phyloP scores from a whole-genome alignment of 2,113 vertebrate species.

The Oncorhynchus clarkii region DNA sequence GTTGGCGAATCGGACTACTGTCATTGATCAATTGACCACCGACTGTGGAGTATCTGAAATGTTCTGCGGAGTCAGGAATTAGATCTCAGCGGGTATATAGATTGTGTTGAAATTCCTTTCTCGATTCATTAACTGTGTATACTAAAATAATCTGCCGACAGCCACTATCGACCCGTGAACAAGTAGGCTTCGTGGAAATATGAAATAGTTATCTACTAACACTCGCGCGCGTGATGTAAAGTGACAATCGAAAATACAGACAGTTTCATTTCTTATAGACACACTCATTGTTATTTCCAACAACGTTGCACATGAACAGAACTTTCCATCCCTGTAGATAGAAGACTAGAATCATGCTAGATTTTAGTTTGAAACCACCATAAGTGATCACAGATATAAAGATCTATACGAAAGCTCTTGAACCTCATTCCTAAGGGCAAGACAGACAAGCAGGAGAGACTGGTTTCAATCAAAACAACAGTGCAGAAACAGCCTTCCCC shows the following conservation, averaged over 20 bases:
- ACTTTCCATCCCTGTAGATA: slow-evolving; percentile 34
- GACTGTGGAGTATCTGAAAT: not conserved
- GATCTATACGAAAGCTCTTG: too few species aligned
- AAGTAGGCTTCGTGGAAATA: too few species aligned
- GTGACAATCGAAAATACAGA: too few species aligned
- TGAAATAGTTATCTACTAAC: too few species aligned
- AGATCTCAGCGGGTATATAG: not conserved
- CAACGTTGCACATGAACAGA: slow-evolving; percentile 27
- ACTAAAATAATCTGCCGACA: too few species aligned
- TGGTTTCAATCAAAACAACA: slow-evolving; percentile 58
- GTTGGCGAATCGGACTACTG: not conserved
- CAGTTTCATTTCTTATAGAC: not conserved
- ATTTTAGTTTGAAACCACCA: too few species aligned
- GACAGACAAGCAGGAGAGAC: slow-evolving; percentile 40
- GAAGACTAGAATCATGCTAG: not conserved
- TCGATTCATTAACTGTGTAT: not conserved
- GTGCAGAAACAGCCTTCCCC: slow-evolving; percentile 21
- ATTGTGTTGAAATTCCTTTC: not conserved
- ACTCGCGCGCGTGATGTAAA: too few species aligned
- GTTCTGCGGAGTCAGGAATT: not conserved
- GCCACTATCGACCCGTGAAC: too few species aligned
- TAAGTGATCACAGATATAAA: too few species aligned
- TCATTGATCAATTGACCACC: not conserved
- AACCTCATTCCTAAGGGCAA: not conserved
- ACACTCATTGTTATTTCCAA: slow-evolving; percentile 37